These are phyloP conservation scores for Hippocampus guttulatus DNA, from an alignment of 2,113 vertebrate genomes.

Conservation along the genomic window DNA sequence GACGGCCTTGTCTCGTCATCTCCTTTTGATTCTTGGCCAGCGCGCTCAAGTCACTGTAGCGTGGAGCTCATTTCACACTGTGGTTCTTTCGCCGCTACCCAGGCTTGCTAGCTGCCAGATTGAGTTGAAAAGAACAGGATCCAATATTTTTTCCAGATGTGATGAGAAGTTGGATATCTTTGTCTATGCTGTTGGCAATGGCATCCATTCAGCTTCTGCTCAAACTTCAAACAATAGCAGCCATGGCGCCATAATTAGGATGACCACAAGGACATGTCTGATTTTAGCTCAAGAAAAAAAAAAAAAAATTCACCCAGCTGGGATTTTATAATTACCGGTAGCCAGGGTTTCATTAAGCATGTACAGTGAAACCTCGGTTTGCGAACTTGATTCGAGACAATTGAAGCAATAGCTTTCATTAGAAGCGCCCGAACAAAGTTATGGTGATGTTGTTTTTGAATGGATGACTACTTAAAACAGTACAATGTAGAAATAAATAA, in stretches of 20 bases:
- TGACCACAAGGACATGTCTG: background rate
- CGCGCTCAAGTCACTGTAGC: conserved; percentile 42
- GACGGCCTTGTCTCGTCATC: conserved; percentile 53
- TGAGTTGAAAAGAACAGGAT: conserved; percentile 57
- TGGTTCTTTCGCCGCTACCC: conserved; percentile 55
- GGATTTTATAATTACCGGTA: background rate
- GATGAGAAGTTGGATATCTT: conserved; percentile 47
- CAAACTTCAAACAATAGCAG: conserved; percentile 29
- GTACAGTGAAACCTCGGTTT: background rate
- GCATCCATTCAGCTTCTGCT: conserved; percentile 21
- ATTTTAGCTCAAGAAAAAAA: background rate
- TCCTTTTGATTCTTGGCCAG: conserved; percentile 41
- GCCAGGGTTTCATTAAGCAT: background rate
- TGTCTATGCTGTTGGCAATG: conserved; percentile 30
- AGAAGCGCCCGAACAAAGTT: background rate
- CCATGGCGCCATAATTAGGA: conserved; percentile 1
- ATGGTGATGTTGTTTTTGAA: background rate
- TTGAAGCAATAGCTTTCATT: background rate
- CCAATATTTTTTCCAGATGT: conserved; percentile 57
- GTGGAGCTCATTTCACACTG: conserved; percentile 64
- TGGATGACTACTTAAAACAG: background rate
- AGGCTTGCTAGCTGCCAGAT: conserved; percentile 57
- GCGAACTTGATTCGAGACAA: background rate
- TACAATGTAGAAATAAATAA: background rate
- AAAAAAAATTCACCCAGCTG: background rate